Base-by-base conservation (phyloP, 2,113 vertebrate species). In the Ploceus nigricollis region DNA sequence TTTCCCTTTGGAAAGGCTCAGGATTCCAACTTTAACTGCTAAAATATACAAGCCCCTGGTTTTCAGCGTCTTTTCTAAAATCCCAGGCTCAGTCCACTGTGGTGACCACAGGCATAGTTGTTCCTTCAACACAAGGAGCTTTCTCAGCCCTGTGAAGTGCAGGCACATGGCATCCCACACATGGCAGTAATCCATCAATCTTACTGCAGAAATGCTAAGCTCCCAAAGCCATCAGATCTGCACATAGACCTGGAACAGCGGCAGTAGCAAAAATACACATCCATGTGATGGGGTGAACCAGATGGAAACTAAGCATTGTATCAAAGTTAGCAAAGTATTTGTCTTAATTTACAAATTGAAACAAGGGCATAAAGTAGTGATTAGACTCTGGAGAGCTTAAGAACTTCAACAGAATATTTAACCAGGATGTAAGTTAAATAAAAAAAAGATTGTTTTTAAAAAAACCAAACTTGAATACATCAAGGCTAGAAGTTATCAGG, bases 331-430 rank as follows among this genome's bases (percentile, higher is more conserved):
- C 7, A 22, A 24, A 53, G 8, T 18, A 44, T n/a, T 40, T 8
- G 5, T 42, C 30, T 50, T 54, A 58, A 40, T 14, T 25, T 35
- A 48, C 9, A 40, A 56, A n/a, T 50, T 61, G 31, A 82, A 73
- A n/a, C 0, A 1, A 60, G 7, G 6, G 2, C 15, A 7, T 27
- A 33, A 58, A 17, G 18, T 27, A 71, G 13, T 6, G 8, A 73
- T 64, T 60, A 60, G 13, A 30, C 10, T 66, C 40, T 23, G 9
- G 54, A 48, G 28, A 60, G 13, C 39, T 69, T 70, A 80, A 71
- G 31, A 80, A 27, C 8, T 37, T 64, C 4, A 27, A 58, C 5
- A n/a, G 31, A 76, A 53, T 60, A 39, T 47, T 45, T 84, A 72
- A 69, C 16, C 22, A 45, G 30, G 17, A 35, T 65, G 10, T 11